A percentile compares a stretch with the other conserved stretches of the same genome.
Conservation (phyloP, 2,888 invertebrate species). For the Anorthoa munda region DNA sequence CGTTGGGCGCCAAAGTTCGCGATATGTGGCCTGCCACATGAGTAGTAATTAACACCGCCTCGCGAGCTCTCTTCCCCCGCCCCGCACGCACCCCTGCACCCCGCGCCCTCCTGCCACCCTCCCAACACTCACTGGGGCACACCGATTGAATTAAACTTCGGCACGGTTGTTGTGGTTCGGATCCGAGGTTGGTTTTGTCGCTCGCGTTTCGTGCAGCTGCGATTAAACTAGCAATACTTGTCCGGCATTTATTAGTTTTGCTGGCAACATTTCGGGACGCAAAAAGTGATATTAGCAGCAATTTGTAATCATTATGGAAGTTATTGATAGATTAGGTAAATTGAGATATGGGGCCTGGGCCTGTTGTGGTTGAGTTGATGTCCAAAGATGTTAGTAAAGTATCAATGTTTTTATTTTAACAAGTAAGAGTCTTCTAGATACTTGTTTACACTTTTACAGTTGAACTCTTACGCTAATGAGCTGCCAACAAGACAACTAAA, state of each 20-base stretch:
- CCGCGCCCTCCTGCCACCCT: constrained; percentile 56
- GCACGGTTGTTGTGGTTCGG: constrained; percentile 89
- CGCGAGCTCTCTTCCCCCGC: constrained; percentile 71
- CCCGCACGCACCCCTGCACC: constrained; percentile 60
- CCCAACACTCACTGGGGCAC: constrained; percentile 81
- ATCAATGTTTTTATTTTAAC: neutral
- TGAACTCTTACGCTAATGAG: constrained; percentile 41
- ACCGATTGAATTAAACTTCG: constrained; percentile 91
- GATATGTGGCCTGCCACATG: constrained; percentile 89
- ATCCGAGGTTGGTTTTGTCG: constrained; percentile 88
- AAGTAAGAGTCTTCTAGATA: too few species aligned
- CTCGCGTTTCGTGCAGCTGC: constrained; percentile 87
- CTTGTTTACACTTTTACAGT: too few species aligned
- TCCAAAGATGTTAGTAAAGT: neutral
- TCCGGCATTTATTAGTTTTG: constrained; percentile 86
- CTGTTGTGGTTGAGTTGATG: neutral
- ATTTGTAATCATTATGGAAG: constrained; percentile 28
- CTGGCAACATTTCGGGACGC: constrained; percentile 69
- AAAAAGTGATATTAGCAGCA: constrained; percentile 51
- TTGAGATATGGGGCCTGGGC: neutral
- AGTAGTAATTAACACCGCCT: constrained; percentile 90
- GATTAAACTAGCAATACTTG: constrained; percentile 88
- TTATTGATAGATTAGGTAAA: constrained; percentile 37
- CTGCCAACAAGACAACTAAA: constrained; percentile 44
- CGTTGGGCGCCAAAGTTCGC: constrained; percentile 88